Percentiles rank a stretch among this genome's conserved stretches.
These are phyloP conservation scores for Pseudococcus longispinus DNA, from an alignment of 2,888 invertebrate genomes.

Conservation along the genomic window DNA sequence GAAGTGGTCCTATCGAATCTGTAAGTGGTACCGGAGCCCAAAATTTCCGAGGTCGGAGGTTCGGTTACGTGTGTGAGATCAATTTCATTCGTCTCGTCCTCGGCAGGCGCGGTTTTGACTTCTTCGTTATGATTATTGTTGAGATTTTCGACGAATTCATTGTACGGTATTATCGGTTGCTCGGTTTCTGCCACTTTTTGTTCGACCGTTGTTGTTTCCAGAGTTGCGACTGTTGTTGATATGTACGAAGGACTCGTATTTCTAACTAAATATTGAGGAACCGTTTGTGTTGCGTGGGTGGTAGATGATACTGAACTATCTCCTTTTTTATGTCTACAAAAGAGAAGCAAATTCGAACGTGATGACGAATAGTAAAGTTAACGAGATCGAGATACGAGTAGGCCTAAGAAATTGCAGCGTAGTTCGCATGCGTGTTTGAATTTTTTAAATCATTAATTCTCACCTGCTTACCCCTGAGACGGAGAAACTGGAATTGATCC, in stretches of 20 bases:
- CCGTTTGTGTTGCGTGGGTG: slow-evolving; percentile 39
- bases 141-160: slow-evolving; percentile 33
- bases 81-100: slow-evolving; percentile 56
- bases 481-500: slow-evolving; percentile 88
- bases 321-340: slow-evolving; percentile 26
- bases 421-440: background rate
- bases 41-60: slow-evolving; percentile 49
- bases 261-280: slow-evolving; percentile 49
- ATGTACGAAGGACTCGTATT: slow-evolving; percentile 50
- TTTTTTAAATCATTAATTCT: slow-evolving; percentile 62
- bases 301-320: slow-evolving; percentile 49
- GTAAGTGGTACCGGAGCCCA: background rate
- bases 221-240: background rate
- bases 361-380: background rate
- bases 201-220: slow-evolving; percentile 46
- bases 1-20: background rate
- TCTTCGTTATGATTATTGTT: slow-evolving; percentile 19
- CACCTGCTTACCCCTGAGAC: slow-evolving; percentile 91
- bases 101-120: background rate
- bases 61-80: slow-evolving; percentile 55
- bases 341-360: background rate
- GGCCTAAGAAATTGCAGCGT: background rate
- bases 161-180: slow-evolving; percentile 16
- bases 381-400: background rate
- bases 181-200: slow-evolving; percentile 55